Percentiles rank a stretch among this genome's conserved stretches.
Evolutionary conservation across 2,888 invertebrate species (phyloP).

Genomic region (Atethmia centrago): DNA sequence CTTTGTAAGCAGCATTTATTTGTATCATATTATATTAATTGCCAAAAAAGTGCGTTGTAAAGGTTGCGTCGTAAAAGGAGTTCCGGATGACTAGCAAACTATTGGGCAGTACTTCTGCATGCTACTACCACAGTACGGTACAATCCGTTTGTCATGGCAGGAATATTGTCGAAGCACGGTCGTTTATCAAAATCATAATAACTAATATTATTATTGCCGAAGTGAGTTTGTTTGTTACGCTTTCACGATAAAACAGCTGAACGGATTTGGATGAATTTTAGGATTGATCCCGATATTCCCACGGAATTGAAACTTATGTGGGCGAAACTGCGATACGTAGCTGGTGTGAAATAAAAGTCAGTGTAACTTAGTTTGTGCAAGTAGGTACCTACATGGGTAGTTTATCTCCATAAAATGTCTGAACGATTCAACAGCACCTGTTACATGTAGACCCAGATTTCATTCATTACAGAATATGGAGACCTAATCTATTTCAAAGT

Average conservation of each 20-base stretch:
- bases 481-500: conserved; percentile 2
- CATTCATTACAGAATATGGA: neutral
- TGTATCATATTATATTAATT: neutral
- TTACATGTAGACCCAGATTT: neutral
- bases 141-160: neutral
- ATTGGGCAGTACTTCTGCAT: too few relatives aligned
- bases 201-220: too few relatives aligned
- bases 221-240: too few relatives aligned
- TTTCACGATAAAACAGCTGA: too few relatives aligned
- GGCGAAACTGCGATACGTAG: too few relatives aligned
- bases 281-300: too few relatives aligned
- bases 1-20: neutral
- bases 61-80: neutral
- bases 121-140: neutral
- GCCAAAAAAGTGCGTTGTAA: neutral
- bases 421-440: neutral
- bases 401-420: neutral
- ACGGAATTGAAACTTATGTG: too few relatives aligned
- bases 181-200: too few relatives aligned
- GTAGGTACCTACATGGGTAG: neutral
- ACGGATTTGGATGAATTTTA: too few relatives aligned
- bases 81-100: neutral
- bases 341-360: neutral
- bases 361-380: neutral
- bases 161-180: neutral